Evolutionary conservation across 2,888 invertebrate species (phyloP), one percentile per base, ranked within the genome.

Genomic region (Brachylomia viminalis): DNA sequence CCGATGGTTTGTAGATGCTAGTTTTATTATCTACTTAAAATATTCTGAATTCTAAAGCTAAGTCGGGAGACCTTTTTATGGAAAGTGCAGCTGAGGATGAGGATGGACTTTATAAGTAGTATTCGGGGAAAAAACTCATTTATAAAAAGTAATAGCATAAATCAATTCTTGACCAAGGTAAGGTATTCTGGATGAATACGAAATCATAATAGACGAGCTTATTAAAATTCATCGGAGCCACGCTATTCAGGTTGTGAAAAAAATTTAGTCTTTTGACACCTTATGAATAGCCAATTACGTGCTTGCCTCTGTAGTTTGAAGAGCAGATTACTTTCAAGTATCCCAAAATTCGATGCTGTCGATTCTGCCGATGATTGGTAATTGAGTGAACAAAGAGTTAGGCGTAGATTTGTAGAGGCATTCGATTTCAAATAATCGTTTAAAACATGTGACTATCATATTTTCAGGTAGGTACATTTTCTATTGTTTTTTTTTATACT

Each of bases 171-270:
- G 91, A 88, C 92, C 92, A 88, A 86, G 86, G 88, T 87, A 87
- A 90, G 90, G 85, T 91, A 90, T 90, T 89, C 90, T 88, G 84
- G 84, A 83, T 88, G 93, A 93, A 93, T 94, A 92, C 91, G 88
- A 91, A 93, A 92, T 92, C 89, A 87, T 90, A 91, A 92, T 90
- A 90, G 89, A 91, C 88, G 86, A 85, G 86, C 90, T 90, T 91
- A 92, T 93, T 93, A 91, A 92, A 92, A 94, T 93, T 93, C 92
- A 93, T 90, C 87, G 88, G 83, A 80, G 89, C 85, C 87, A 85
- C 90, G 91, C 91, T 91, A 92, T 92, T 92, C 90, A 90, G 90
- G 89, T 89, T 88, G 82, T 83, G 88, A 89, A 89, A 92, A 92
- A 90, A 90, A 89, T 87, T 70, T 77, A 80, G 78, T 77, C 85